Conservation (phyloP, 2,113 vertebrate genomes). For the Emberiza fucata region DNA sequence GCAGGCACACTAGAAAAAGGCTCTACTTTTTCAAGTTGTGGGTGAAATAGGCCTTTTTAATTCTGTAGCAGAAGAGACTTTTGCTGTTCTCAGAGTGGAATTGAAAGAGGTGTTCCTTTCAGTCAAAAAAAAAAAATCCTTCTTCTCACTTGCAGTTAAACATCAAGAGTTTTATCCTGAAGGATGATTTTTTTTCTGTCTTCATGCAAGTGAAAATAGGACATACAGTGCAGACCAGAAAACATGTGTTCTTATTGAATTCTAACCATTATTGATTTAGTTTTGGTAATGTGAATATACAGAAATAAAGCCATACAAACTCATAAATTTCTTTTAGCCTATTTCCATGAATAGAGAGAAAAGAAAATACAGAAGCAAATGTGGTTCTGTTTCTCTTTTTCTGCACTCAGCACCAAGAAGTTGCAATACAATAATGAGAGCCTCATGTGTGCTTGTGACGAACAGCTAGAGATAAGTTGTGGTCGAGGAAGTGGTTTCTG, state of each 20-base stretch:
- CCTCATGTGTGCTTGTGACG: conserved; percentile 16
- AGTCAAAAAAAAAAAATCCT: background rate
- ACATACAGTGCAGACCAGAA: background rate
- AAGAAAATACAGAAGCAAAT: background rate
- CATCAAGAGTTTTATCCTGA: background rate
- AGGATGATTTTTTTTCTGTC: background rate
- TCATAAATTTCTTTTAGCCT: background rate
- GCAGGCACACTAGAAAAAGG: background rate
- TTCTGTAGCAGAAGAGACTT: background rate
- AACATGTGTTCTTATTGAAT: background rate
- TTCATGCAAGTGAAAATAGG: background rate
- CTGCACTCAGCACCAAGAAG: background rate
- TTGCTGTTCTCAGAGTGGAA: background rate
- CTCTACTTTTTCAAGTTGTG: background rate
- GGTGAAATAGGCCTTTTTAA: background rate
- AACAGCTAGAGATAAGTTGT: conserved; percentile 27
- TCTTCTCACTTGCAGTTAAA: background rate
- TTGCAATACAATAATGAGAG: background rate
- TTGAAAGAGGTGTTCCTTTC: background rate
- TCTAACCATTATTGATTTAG: background rate
- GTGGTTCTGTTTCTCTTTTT: background rate
- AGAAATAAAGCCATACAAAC: background rate
- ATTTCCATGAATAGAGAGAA: background rate
- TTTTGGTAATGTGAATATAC: background rate
- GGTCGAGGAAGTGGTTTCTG: conserved; percentile 61